Base-by-base conservation (phyloP, 1,140 invertebrate species). In the Mylabris phalerata region DNA sequence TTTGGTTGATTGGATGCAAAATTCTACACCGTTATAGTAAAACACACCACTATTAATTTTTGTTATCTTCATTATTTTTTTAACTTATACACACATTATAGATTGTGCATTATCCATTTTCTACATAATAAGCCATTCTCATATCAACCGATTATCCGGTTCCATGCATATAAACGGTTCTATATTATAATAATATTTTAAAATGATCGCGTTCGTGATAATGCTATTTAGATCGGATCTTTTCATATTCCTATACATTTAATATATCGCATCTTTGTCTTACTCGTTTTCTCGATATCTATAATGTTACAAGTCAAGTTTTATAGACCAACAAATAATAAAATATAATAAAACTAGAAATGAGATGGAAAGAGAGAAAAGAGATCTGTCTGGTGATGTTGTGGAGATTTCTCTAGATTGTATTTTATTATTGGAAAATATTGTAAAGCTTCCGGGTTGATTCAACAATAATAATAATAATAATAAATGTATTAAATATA, bases 1-100 rank as follows among this genome's bases (percentile, higher is more conserved):
- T 69, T 66, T 67, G 65, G 48, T 66, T 64, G 67, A 69, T 69
- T 69, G 67, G 66, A 69, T 69, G 66, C 66, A 69, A 69, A 68
- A 67, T 55, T 51, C 32, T 32, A 19, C 19, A 19, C 19, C 19
- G 19, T 19, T 19, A 19, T 19, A 19, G 19, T 19, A 19, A 19
- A 19, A 19, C 19, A 2, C 19, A 19, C 19, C 19, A 19, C 19
- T 19, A 19, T 19, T 40, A 6, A 10, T 40, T 40, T 40, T 40
- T 6, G 48, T 19, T 46, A 46, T 59, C 63, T 67, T 62, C 60
- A 59, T 65, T 65, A 63, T 63, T 61, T 39, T 52, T 45, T 63
- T 55, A 46, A 13, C 42, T 27, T 51, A 19, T 40, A 51, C 26
- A 41, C 19, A 19, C 19, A 13, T 13, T 13, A 13, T 13, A 19